phyloP scores from a whole-genome alignment of 2,113 vertebrate genomes.

The Gavia stellata region DNA sequence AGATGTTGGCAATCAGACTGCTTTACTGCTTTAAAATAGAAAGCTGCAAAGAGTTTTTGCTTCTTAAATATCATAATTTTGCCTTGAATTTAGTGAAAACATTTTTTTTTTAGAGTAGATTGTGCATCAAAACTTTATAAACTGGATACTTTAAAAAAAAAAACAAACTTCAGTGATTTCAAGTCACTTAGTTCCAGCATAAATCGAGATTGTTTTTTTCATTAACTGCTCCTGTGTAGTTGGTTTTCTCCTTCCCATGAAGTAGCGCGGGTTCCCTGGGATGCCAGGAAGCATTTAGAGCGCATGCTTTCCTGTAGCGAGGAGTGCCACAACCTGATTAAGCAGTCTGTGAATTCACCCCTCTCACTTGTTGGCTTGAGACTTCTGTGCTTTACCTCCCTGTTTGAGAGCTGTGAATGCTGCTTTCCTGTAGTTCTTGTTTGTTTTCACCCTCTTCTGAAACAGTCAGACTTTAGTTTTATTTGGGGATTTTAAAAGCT shows the following conservation, averaged over 20 bases:
- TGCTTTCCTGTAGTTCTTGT: not conserved
- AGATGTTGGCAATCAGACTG: not conserved
- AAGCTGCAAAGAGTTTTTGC: not conserved
- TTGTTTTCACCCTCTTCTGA: not conserved
- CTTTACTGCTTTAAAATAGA: not conserved
- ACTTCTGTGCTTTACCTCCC: not conserved
- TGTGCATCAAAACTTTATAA: not conserved
- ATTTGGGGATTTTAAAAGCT: not conserved
- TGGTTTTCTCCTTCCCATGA: not conserved
- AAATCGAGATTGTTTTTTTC: not conserved
- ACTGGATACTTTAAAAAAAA: not conserved
- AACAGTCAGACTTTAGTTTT: not conserved
- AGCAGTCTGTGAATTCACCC: not conserved
- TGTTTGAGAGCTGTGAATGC: not conserved
- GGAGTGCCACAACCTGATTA: not conserved
- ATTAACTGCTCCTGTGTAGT: not conserved
- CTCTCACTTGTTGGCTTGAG: not conserved
- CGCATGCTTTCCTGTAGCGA: rapidly evolving
- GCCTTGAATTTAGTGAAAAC: not conserved
- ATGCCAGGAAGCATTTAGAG: not conserved
- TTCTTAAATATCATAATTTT: not conserved
- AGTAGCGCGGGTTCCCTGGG: not conserved
- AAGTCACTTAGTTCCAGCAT: not conserved
- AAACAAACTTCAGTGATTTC: not conserved
- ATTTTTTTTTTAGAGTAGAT: not conserved